Evolutionary conservation across 1,140 invertebrate genomes (phyloP), one percentile per base, ranked within the genome.

Genomic region (Ceratitis capitata): DNA sequence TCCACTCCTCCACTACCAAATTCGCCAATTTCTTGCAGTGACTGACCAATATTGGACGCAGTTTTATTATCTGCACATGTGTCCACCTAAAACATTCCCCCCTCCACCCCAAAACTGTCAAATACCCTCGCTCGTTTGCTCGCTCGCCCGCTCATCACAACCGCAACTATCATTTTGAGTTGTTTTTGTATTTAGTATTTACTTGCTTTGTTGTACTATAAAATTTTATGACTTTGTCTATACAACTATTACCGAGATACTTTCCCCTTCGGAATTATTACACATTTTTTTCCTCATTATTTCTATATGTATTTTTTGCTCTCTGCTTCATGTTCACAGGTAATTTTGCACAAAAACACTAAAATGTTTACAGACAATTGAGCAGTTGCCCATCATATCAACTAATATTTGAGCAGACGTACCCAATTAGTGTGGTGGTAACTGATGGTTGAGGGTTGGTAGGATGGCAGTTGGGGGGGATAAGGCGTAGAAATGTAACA

Each of bases 331-430:
- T 78, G 69, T 78, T 78, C 39, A 78, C 69, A 23, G 69, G 69
- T 78, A 78, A 78, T 78, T 78, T 78, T 78, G 69, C 69, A 78
- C 35, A 78, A 35, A 42, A 78, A 45, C 32, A 78, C 69, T 42
- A 78, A 78, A 78, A 78, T 78, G 42, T 78, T 78, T 12, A 78
- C 69, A 78, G 35, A 45, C 69, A 78, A 78, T 78, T 78, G 69
- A 78, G 16, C 39, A 78, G 69, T 45, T 39, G 69, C 14, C 16
- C 39, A 78, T 19, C 26, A 61, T 26, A n/a, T 61, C 61, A 35
- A 78, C 69, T 45, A 23, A 23, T 61, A 56, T 19, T 9, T 42
- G 23, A 78, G 39, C 26, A 47, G 19, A 45, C 42, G 69, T 9
- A 47, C 19, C 69, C 69, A 78, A 78, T 78, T 78, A 78, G 69